Percentiles rank a stretch among this genome's conserved stretches.
phyloP scores from a whole-genome alignment of 2,888 invertebrate species.

The Stenolophus ochropezus region DNA sequence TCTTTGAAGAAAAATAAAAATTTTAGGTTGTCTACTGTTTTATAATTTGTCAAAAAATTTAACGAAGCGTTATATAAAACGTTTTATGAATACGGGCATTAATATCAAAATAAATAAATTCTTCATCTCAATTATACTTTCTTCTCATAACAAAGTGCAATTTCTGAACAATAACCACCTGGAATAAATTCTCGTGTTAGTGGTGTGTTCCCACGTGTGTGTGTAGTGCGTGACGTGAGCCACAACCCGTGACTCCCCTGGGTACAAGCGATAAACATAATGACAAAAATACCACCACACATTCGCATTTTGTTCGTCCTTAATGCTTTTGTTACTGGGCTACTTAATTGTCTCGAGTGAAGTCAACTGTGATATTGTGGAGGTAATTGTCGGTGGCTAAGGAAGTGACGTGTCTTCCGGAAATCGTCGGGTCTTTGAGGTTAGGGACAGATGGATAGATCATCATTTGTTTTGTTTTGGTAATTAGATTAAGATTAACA shows the following conservation, averaged over 20 bases:
- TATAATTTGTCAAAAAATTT: too few relatives aligned
- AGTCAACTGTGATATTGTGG: conserved; percentile 9
- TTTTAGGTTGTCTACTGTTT: too few relatives aligned
- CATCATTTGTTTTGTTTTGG: background rate
- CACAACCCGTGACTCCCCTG: conserved; percentile 18
- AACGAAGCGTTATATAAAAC: too few relatives aligned
- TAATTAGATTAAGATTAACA: too few relatives aligned
- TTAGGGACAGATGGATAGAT: background rate
- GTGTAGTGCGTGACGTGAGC: background rate
- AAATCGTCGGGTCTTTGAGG: background rate
- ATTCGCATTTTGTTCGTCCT: background rate
- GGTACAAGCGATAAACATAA: conserved; percentile 5
- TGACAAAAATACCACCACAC: conserved; percentile 5
- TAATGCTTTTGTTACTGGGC: background rate
- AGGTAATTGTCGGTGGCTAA: background rate
- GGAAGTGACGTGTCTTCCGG: background rate
- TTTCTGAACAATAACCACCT: background rate
- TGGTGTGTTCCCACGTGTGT: conserved; percentile 22
- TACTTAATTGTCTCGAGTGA: conserved; percentile 21
- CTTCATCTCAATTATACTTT: background rate
- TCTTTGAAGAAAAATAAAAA: too few relatives aligned
- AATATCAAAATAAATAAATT: background rate
- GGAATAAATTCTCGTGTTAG: background rate
- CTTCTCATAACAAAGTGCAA: background rate
- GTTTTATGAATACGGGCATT: too few relatives aligned